Evolutionary conservation across 2,797 vertebrate genomes (phyloP).

Genomic region (Poeciliopsis paucimaculata): DNA sequence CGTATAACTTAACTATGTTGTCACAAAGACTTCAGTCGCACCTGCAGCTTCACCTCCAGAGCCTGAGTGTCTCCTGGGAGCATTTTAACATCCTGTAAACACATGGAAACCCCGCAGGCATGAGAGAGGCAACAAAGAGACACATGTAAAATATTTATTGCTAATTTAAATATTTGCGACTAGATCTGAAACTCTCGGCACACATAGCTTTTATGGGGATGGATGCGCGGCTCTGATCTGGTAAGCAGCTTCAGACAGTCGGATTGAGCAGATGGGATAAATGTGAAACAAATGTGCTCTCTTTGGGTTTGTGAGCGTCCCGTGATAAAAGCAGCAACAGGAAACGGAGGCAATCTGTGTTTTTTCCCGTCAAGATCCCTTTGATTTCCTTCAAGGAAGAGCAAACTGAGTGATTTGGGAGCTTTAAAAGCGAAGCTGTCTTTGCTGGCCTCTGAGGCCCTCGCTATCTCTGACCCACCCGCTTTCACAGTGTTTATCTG

Average conservation of each 20-base stretch:
- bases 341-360: constrained; percentile 39
- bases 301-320: constrained; percentile 1
- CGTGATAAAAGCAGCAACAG: constrained; percentile 23
- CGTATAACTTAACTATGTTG: background rate
- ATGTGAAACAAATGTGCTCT: constrained; percentile 45
- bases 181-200: constrained; percentile 1
- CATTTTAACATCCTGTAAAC: constrained; percentile 22
- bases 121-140: background rate
- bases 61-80: background rate
- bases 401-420: constrained; percentile 21
- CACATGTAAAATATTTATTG: constrained; percentile 39
- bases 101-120: background rate
- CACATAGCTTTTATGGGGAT: background rate
- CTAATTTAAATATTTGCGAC: constrained; percentile 45
- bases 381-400: constrained; percentile 58
- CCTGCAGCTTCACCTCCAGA: constrained; percentile 16
- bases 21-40: background rate
- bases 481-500: constrained; percentile 32
- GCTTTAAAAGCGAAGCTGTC: background rate
- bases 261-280: constrained; percentile 29
- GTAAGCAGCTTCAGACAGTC: constrained; percentile 10
- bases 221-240: background rate
- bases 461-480: background rate
- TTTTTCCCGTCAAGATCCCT: constrained; percentile 35
- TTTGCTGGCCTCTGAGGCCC: background rate